Base-by-base conservation (phyloP, 2,113 vertebrate genomes). In the Oncorhynchus mykiss region DNA sequence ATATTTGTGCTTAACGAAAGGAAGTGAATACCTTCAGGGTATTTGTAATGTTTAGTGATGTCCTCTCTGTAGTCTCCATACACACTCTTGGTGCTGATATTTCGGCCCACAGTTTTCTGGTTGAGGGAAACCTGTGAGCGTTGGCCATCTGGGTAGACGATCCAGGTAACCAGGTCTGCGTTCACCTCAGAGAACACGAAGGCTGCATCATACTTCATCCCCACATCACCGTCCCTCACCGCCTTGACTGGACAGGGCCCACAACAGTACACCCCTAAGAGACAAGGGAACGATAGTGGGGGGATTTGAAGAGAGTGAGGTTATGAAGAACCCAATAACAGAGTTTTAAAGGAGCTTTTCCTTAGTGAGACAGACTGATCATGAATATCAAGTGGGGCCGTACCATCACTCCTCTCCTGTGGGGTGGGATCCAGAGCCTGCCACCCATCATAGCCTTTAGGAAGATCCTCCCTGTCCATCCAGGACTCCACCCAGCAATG, bases 401-500 rank as follows among this genome's bases (percentile, higher is more conserved):
- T 94, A 99, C 98, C 97, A 84, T 94, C 92, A 79, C 98, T 99
- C 70, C 83, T 87, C 84, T 99, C 98, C 71, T 98, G 97, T 2
- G 97, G 97, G 2, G 97, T 99, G n/a, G 96, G 94, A 68, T 99
- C 98, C 86, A 96, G 81, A 79, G 97, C 85, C 88, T 99, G 98
- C 98, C 98, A 99, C 71, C 97, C 98, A 6, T 81, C 89, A 78
- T 94, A 95, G 0, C 85, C 87, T n/a, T 90, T 4, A 0, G 94
- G 91, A 49, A 99, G 88, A 85, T 99, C 97, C 0, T 82, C 78
- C 45, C 98, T 93, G 5, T 59, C 88, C 88, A 98, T 97, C 96
- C 97, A 99, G 67, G 90, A 93, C 90, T 99, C 98, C 3, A 97
- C 95, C 98, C 98, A 99, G 80, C 96, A 96, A 2, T 99, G 98